Evolutionary conservation across 2,113 vertebrate species (phyloP), one percentile per base, ranked within the genome.

Genomic region (Sula dactylatra): DNA sequence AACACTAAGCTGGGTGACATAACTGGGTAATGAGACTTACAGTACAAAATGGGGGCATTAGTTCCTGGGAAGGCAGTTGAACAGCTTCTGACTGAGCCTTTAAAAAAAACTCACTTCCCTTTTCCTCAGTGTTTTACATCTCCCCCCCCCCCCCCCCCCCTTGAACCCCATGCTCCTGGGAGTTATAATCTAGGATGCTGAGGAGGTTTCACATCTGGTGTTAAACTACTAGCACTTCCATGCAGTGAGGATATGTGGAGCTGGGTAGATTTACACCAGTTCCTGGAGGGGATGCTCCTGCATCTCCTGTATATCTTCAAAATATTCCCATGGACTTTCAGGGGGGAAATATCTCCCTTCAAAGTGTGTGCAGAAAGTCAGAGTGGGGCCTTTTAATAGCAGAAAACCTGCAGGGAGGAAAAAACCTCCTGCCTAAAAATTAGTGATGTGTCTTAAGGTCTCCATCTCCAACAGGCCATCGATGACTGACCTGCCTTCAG

Each of bases 171-270:
- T 3, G 49, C 16, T 77, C 44, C 86, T 54, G 16, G 52, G 44
- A 86, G 38, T 13, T 45, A 5, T 3, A 5, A 59, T 21, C 26
- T 1, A 4, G 44, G 76, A 29, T n/a, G 72, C 55, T 45, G 45
- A 72, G 11, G 31, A 58, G 34, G 17, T 29, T 88, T 49, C 62
- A 69, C 27, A 36, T 2, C 49, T 76, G 52, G 8, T n/a, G 40
- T 29, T 6, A 52, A 76, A 34, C 21, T 9, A 3, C 0, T 2
- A 8, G 44, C 14, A 10, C 12, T 16, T 40, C n/a, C 42, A 42
- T 0, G 0, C 12, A 22, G 24, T 0, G 0, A 34, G 52, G 45
- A 14, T 1, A 0, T 4, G 32, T 20, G 44, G 42, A 64, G 61
- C 5, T 17, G 14, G 19, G 27, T 3, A 8, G 25, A 47, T 34